phyloP scores from a whole-genome alignment of 2,797 vertebrate species.

The Pampus argenteus region DNA sequence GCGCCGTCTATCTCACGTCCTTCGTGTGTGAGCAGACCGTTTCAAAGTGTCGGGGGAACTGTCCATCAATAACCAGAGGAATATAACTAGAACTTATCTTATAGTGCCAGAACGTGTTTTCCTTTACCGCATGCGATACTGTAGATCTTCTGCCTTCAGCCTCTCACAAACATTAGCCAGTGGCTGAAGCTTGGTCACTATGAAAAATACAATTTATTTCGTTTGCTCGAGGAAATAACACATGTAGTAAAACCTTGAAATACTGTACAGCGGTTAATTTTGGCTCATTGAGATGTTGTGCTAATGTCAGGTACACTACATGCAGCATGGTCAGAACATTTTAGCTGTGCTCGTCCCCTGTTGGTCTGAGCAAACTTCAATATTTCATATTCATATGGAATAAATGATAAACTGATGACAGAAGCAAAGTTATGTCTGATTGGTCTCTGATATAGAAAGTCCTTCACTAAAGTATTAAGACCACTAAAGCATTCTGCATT shows the following conservation, averaged over 20 bases:
- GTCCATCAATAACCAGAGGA: not conserved
- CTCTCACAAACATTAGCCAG: not conserved
- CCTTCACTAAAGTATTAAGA: no score
- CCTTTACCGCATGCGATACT: not conserved
- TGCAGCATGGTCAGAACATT: no score
- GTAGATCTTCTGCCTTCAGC: not conserved
- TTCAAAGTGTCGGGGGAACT: not conserved
- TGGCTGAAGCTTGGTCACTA: not conserved
- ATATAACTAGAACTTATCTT: conserved; percentile 46
- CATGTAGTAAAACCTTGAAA: not conserved
- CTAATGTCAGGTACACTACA: not conserved
- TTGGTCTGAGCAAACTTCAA: not conserved
- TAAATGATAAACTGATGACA: not conserved
- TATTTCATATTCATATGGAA: no score
- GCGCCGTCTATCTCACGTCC: conserved; percentile 24
- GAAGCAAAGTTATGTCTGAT: not conserved
- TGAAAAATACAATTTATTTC: not conserved
- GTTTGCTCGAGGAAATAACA: not conserved
- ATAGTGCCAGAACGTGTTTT: conserved; percentile 27
- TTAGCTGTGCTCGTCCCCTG: not conserved
- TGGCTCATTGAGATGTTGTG: not conserved
- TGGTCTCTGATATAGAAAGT: not conserved
- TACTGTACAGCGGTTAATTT: no score
- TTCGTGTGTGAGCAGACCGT: conserved; percentile 8
- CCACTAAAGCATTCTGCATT: not conserved